Base-by-base conservation (phyloP, 2,888 invertebrate species). In the Phaonia tiefii region DNA sequence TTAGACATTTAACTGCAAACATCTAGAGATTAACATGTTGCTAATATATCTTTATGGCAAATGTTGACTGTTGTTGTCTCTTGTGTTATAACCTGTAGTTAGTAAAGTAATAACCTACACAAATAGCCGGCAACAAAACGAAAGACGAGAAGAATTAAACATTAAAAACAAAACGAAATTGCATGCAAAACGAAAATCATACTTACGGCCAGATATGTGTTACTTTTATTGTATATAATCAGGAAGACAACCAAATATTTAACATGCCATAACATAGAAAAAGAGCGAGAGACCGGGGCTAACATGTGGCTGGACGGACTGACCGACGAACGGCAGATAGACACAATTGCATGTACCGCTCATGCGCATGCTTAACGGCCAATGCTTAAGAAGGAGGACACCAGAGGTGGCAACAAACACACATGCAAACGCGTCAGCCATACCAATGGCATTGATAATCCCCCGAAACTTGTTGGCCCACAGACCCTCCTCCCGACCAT, bases 171-270 rank as follows among this genome's bases (percentile, higher is more conserved):
- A 42, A 42, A 54, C 71, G 69, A 72, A 78, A 72, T 81, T 78
- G 75, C 81, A 81, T 81, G 81, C 81, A 81, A 81, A 78, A 71
- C 72, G 60, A 72, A 81, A 78, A 78, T 77, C 71, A 75, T 72
- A 75, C 81, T 72, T 72, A 81, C 51, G 71, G 78, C 67, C 69
- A 72, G 63, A 81, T 67, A 78, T 81, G 75, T 78, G 78, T 81
- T 81, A 78, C 81, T 78, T 78, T 81, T 81, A 78, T 81, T 78
- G 78, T 72, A 69, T 63, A 72, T 78, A 81, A 81, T 81, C 81
- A 81, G 81, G 78, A 81, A 78, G 75, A 81, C 65, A 78, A 72
- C 67, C 60, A 72, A 69, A 72, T 70, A 72, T 75, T 39, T 44
- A 80, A 77, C 70, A 77, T 71, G 74, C 76, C 73, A 76, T 60